Conservation (phyloP, 1,140 invertebrate species). For the Drosophila nannoptera region DNA sequence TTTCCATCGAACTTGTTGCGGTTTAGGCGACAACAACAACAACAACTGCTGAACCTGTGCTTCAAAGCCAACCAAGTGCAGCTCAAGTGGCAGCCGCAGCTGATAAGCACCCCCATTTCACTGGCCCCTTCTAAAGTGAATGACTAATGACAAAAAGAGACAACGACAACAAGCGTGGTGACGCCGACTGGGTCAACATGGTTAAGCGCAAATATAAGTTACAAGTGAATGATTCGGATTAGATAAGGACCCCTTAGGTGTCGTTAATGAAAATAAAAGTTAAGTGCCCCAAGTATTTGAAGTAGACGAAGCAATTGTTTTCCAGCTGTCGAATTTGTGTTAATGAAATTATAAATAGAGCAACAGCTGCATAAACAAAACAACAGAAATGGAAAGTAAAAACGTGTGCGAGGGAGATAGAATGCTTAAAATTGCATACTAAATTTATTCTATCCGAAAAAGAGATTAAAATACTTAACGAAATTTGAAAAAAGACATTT, state of each 20-base stretch:
- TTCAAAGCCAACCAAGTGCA: not conserved
- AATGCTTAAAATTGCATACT: not conserved
- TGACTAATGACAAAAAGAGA: slow-evolving; percentile 8
- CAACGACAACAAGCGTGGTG: not conserved
- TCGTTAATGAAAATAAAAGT: slow-evolving; percentile 15
- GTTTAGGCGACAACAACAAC: slow-evolving; percentile 1
- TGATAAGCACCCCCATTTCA: slow-evolving; percentile 32
- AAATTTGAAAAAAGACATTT: slow-evolving; percentile 1
- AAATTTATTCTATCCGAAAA: not conserved
- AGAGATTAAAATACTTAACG: not conserved
- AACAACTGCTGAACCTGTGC: too few relatives aligned
- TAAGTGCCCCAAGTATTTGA: not conserved
- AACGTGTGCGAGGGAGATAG: not conserved
- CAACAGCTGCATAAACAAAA: slow-evolving; percentile 62
- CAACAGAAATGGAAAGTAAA: slow-evolving; percentile 26
- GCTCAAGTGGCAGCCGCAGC: slow-evolving; percentile 8
- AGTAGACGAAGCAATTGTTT: slow-evolving; percentile 1
- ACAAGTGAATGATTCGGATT: not conserved
- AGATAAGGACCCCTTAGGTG: not conserved
- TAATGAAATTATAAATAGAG: slow-evolving; percentile 71
- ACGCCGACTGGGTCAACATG: slow-evolving; percentile 36
- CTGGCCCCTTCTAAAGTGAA: not conserved
- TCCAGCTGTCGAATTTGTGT: slow-evolving; percentile 24
- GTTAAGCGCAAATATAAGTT: slow-evolving; percentile 7
- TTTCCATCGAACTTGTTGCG: too few relatives aligned